Base-by-base conservation (phyloP, 1,140 invertebrate genomes). In the Nixonia krombeini region DNA sequence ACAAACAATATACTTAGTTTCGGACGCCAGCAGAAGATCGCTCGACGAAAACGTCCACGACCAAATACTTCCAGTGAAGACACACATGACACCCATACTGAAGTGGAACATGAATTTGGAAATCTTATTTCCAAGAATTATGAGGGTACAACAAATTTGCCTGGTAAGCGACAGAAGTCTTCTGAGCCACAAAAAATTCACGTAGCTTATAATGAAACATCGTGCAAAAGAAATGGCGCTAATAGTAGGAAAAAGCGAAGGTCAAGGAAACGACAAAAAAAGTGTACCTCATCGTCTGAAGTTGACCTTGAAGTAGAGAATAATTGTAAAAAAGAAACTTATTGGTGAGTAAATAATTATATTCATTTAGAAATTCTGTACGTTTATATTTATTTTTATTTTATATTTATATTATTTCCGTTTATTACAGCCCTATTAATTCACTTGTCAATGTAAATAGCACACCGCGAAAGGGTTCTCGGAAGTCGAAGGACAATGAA, bases 301-400 rank as follows among this genome's bases (percentile, higher is more conserved):
- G 35, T 72, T 0, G 61, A 75, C n/a, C 68, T 67, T 31, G 81
- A 80, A 13, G 70, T 76, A 13, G 76, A 82, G 47, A 80, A 81
- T 33, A 29, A 55, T 0, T 80, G 74, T 45, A 80, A 81, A 52
- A 80, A 80, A 1, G 77, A 79, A 13, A 42, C 63, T 16, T 78
- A 72, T 38, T 57, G 51, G 55, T 67, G 17, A 17, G 38, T 17
- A 12, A 13, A 33, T 12, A 33, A 7, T 6, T 18, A 17, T 21
- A 21, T 18, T 17, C 2, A 21, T 6, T 3, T 2, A 21, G 21
- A 21, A 2, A 21, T 21, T 21, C 6, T 21, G 2, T 2, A 2
- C 6, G 21, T 6, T 21, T 3, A 21, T 21, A 21, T 21, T 21
- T 21, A 21, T 21, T 21, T 21, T n/a, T n/a, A n/a, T n/a, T n/a